A percentile compares a stretch with the other conserved stretches of the same genome.
phyloP scores from a whole-genome alignment of 2,797 vertebrate species.

The Rhabdophis nuchalis region DNA sequence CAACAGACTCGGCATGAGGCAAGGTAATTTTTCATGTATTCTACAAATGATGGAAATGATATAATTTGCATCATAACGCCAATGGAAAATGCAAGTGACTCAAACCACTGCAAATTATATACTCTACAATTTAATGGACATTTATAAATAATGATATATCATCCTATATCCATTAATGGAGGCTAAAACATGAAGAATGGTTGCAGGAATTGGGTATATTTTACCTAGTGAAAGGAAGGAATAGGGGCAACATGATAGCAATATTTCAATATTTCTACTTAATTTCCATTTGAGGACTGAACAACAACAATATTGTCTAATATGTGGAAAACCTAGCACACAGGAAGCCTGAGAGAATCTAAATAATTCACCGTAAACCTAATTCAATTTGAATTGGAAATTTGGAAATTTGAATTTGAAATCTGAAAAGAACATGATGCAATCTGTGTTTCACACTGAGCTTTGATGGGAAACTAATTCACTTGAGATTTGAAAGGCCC shows the following conservation, averaged over 20 bases:
- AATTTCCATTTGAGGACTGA: neutral
- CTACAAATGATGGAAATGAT: neutral
- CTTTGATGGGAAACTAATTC: no score
- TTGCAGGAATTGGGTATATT: neutral
- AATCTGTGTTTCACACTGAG: neutral
- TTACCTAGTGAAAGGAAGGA: neutral
- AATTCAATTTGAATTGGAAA: neutral
- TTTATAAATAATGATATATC: neutral
- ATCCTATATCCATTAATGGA: neutral
- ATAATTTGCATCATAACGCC: neutral
- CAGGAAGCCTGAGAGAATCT: neutral
- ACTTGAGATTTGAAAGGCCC: neutral
- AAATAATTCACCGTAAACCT: neutral
- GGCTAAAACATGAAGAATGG: neutral
- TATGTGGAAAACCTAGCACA: neutral
- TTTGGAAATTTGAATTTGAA: neutral
- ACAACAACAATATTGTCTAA: neutral
- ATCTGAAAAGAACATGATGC: neutral
- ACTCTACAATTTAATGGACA: neutral
- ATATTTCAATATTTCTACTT: neutral
- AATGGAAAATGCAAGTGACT: neutral
- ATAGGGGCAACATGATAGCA: neutral
- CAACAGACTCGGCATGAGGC: neutral
- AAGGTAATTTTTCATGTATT: neutral
- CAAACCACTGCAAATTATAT: neutral